Base-by-base conservation (phyloP, 2,113 vertebrate genomes). In the Limanda limanda region DNA sequence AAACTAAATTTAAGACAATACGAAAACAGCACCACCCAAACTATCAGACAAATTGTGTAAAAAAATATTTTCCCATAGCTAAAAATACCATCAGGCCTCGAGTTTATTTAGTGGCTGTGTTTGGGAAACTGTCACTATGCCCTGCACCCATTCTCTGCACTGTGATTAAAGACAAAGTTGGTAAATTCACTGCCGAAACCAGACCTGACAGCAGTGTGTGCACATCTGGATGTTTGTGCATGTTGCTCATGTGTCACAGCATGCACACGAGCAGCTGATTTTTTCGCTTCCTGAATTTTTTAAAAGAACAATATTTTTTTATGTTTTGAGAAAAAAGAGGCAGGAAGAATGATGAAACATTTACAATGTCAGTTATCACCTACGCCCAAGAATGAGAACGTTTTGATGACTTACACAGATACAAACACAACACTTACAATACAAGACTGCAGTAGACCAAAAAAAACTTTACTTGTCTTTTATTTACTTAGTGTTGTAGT, bases 321-420 rank as follows among this genome's bases (percentile, higher is more conserved):
- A 68, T 11, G 6, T 31, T 1, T 69, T 58, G 47, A 18, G 31
- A 31, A 31, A 74, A 63, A 73, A 70, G 23, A 83, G 75, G 45
- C 74, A 85, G 54, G 42, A 59, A 48, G 62, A 81, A 76, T 85
- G 74, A 84, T 84, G 78, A 89, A 91, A 91, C 80, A 79, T 88
- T 90, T 81, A 85, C 79, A 79, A 59, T 74, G 62, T 87, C 31
- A 31, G 31, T 31, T 31, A 31, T 31, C 80, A 79, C 67, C 68
- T 79, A 66, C 68, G 78, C 69, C 59, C 48, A 76, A 82, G 64
- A 69, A 82, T 60, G 74, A 77, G 40, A 59, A 56, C 21, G 51
- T 55, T 47, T 47, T 17, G 18, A 54, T 10, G 7, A 54, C 4
- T 4, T 51, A 8, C 17, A 51, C 6, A 51, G 48, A 51, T 20